Percentiles rank a stretch among this genome's conserved stretches.
These are phyloP conservation scores for Corticium candelabrum DNA, from an alignment of 37 sponge, comb jelly and placozoan genomes.

Conservation along the genomic window DNA sequence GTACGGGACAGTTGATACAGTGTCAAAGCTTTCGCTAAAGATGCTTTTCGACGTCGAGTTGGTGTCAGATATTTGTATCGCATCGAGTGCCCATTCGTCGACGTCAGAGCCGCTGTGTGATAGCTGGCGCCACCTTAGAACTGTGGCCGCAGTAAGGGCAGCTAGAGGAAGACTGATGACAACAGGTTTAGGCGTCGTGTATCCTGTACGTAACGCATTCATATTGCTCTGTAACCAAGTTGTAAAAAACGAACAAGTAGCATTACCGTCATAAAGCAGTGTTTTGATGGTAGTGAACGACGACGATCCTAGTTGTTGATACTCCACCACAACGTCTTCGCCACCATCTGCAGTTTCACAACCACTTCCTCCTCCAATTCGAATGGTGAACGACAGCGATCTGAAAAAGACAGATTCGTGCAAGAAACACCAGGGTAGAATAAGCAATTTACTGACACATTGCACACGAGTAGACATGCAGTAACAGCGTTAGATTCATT, in stretches of 20 bases:
- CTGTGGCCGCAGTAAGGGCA: neutral
- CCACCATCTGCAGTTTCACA: conserved; percentile 1
- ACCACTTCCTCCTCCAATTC: neutral
- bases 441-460: too few relatives aligned
- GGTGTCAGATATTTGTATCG: too few relatives aligned
- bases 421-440: too few relatives aligned
- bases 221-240: too few relatives aligned
- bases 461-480: too few relatives aligned
- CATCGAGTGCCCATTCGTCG: conserved; percentile 2
- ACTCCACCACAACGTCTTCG: neutral
- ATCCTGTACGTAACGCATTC: too few relatives aligned
- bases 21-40: too few relatives aligned
- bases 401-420: too few relatives aligned
- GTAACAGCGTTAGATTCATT: neutral
- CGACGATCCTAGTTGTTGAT: neutral
- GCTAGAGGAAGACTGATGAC: neutral
- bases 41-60: too few relatives aligned
- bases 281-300: neutral
- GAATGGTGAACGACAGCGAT: neutral
- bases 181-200: neutral
- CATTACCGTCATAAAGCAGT: neutral
- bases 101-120: neutral
- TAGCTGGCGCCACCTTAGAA: neutral
- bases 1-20: too few relatives aligned
- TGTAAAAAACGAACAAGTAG: too few relatives aligned